Conservation (phyloP, 2,113 vertebrate species). For the Lynx canadensis region DNA sequence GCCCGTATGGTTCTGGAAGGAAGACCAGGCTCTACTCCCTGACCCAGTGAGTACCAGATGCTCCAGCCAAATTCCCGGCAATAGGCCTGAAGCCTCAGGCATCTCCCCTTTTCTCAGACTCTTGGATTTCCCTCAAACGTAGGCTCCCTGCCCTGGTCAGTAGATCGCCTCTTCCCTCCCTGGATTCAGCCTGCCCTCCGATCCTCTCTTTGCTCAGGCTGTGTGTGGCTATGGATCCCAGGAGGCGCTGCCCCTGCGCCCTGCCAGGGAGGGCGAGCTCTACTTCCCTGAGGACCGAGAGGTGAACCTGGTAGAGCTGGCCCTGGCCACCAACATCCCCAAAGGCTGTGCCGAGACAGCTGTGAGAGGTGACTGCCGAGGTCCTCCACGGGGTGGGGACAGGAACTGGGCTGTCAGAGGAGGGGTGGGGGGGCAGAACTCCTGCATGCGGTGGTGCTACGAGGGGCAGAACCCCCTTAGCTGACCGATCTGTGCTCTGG, state of each 20-base stretch:
- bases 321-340: slow-evolving; percentile 93
- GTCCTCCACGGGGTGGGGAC: neutral
- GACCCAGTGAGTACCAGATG: neutral
- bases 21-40: accelerated
- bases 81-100: no score
- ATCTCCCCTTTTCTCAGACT: neutral
- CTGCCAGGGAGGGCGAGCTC: slow-evolving; percentile 91
- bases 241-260: slow-evolving; percentile 90
- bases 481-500: neutral
- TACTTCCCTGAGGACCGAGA: slow-evolving; percentile 93
- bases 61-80: neutral
- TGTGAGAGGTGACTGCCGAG: slow-evolving; percentile 86
- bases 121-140: neutral
- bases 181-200: neutral
- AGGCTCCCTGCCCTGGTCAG: neutral
- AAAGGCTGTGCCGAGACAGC: slow-evolving; percentile 93
- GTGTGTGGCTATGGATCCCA: slow-evolving; percentile 92
- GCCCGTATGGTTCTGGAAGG: neutral
- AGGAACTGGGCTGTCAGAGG: neutral
- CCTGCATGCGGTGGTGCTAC: accelerated
- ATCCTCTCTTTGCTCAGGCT: slow-evolving; percentile 80
- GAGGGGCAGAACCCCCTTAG: neutral
- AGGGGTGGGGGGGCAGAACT: neutral
- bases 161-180: neutral
- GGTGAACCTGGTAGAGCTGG: slow-evolving; percentile 94